Conservation (phyloP, 2,888 invertebrate genomes). For the Harpagoxenus sublaevis region DNA sequence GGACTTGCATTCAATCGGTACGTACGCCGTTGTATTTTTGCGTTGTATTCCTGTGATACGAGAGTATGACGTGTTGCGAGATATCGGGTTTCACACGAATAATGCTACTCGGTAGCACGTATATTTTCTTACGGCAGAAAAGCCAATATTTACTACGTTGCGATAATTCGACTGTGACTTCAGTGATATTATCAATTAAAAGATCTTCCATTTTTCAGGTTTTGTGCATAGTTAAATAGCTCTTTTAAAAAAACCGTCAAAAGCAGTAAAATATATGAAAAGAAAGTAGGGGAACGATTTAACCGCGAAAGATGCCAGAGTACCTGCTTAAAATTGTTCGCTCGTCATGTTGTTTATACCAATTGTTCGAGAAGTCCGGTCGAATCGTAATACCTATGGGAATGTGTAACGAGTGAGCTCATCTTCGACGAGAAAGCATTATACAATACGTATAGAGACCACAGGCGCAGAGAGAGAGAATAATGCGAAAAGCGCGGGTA, state of each 20-base stretch:
- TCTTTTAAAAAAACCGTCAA: background rate
- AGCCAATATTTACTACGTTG: background rate
- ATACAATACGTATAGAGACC: constrained; percentile 9
- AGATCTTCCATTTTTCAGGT: background rate
- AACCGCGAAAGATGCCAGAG: background rate
- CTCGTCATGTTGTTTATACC: constrained; percentile 27
- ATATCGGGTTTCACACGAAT: background rate
- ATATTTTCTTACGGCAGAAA: background rate
- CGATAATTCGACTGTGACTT: background rate
- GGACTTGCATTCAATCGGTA: constrained; percentile 46
- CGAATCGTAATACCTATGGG: constrained; percentile 9
- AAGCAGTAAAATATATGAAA: background rate
- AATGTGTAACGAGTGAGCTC: constrained; percentile 30
- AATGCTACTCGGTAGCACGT: background rate
- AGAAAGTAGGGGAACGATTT: background rate
- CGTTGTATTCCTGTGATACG: background rate
- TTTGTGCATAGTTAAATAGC: background rate
- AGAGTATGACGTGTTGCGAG: constrained; percentile 25
- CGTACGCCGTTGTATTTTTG: constrained; percentile 53
- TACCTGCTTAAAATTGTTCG: constrained; percentile 25
- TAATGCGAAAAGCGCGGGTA: constrained; percentile 63
- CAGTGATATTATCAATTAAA: background rate
- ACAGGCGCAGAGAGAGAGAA: constrained; percentile 60
- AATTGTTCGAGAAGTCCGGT: constrained; percentile 25
- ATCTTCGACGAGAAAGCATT: constrained; percentile 25